These are phyloP conservation scores for Drosophila nannoptera DNA, from an alignment of 1,140 invertebrate genomes.

Conservation along the genomic window DNA sequence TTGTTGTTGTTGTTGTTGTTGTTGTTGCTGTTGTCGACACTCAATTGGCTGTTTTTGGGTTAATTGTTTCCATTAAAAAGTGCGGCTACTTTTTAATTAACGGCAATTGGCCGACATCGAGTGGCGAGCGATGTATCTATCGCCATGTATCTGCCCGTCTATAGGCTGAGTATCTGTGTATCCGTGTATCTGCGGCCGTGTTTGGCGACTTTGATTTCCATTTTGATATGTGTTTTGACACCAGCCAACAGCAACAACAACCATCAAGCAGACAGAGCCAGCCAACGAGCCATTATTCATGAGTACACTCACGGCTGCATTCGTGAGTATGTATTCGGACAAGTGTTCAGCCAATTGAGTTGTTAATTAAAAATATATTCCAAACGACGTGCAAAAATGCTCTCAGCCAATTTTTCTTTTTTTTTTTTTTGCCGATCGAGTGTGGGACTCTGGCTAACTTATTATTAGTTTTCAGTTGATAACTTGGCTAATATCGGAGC, in stretches of 20 bases:
- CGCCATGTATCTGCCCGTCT: conserved; percentile 14
- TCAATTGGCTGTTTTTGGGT: conserved; percentile 74
- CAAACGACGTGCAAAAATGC: conserved; percentile 59
- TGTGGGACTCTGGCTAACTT: conserved; percentile 6
- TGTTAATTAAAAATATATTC: conserved; percentile 67
- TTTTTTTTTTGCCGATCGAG: conserved; percentile 39
- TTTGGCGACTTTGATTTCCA: conserved; percentile 62
- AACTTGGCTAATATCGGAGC: neutral
- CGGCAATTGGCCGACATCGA: conserved; percentile 61
- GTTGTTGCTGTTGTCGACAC: conserved; percentile 47
- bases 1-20: conserved; percentile 43
- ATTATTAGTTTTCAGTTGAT: neutral
- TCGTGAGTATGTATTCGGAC: neutral
- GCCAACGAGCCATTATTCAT: conserved; percentile 17
- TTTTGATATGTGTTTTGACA: conserved; percentile 76
- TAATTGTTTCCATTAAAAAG: conserved; percentile 79
- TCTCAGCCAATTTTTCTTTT: conserved; percentile 29
- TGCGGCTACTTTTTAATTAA: conserved; percentile 77
- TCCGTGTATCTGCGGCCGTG: conserved; percentile 18
- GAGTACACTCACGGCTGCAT: conserved; percentile 26
- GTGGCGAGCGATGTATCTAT: conserved; percentile 23
- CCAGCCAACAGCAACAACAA: conserved; percentile 42
- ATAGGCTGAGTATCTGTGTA: conserved; percentile 5
- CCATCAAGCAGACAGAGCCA: no score
- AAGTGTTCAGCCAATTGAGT: conserved; percentile 56